Base-by-base conservation (phyloP, 2,113 vertebrate species). In the Mormyrus iriodes region DNA sequence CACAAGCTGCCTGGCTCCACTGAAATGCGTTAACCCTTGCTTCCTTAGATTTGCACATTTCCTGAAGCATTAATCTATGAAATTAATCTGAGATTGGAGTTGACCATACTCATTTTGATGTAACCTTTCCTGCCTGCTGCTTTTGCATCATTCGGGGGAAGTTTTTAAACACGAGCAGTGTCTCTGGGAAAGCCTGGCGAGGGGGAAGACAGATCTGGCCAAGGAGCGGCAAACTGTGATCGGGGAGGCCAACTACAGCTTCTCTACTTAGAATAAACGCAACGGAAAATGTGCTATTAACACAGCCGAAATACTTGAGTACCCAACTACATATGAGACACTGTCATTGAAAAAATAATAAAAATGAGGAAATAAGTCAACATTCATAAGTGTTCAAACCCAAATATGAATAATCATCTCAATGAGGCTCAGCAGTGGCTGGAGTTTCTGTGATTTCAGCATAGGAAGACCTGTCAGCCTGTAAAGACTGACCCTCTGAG, bases 51-150 rank as follows among this genome's bases (percentile, higher is more conserved):
- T 90, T 90, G 48, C 90, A 91, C 90, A 89, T 91, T 90, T 91
- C 90, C 91, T 92, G 92, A 91, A 91, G 92, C 92, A 88, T 90
- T 93, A 93, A 93, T 93, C 91, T 93, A 93, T 93, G 92, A 93
- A 93, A 93, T 93, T 90, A 92, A 91, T 91, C 89, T 87, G 83
- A 89, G 91, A 91, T 92, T 92, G 89, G 15, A 89, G 90, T 90
- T 91, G 90, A 90, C 91, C 89, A 88, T 46, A 88, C 83, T 86
- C 83, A 91, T 91, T 89, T 86, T 88, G 27, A 21, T 52, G 90
- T 76, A 88, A 88, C 89, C 91, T 90, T 90, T 87, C 88, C 85
- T 76, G 65, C 88, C 65, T 89, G 87, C 84, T 12, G 73, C 69
- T 87, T 90, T 85, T 48, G 84, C 46, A 31, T 73, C 19, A 65